Evolutionary conservation across 1,140 invertebrate genomes (phyloP), one percentile per base, ranked within the genome.

Genomic region (Nasonia giraulti): DNA sequence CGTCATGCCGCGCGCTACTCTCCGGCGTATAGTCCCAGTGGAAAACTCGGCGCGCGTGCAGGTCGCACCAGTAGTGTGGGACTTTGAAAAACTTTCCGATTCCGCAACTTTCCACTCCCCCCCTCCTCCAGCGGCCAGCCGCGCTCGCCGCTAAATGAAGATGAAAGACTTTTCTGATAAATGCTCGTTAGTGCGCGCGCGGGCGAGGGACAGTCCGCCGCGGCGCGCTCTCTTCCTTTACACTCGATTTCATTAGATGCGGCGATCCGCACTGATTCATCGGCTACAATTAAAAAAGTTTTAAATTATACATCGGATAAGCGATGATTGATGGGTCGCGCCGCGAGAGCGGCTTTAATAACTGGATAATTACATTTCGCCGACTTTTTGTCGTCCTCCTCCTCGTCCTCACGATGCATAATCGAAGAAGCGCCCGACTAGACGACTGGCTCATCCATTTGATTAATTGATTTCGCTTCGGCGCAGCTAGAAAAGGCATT

Each of bases 161-260:
- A 88, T 84, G 87, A 88, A 88, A 88, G 87, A 87, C 85, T 85
- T 69, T 82, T 82, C 82, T 82, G 84, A 88, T 86, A 87, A 86
- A 66, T 81, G 77, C 82, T 88, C 87, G 83, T 87, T 88, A 88
- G 82, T 87, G 81, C 55, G 47, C 40, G 37, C 40, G 23, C 27
- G 27, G n/a, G 80, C 40, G 69, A 82, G 40, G 23, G 71, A 7
- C 80, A n/a, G 27, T 75, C 27, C 27, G 27, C 27, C 44, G 23
- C 68, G 68, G 27, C 27, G 1, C 27, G 27, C 27, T 27, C 27
- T 27, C 33, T 75, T 80, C n/a, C 68, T 71, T 78, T 78, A 78
- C 75, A 83, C 31, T 85, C 83, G 66, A 80, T 80, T 80, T 85
- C 83, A 80, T 77, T 66, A 74, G 66, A 68, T 76, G 77, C 3